Base-by-base conservation (phyloP, 2,888 invertebrate species). In the Phytoseiulus persimilis region DNA sequence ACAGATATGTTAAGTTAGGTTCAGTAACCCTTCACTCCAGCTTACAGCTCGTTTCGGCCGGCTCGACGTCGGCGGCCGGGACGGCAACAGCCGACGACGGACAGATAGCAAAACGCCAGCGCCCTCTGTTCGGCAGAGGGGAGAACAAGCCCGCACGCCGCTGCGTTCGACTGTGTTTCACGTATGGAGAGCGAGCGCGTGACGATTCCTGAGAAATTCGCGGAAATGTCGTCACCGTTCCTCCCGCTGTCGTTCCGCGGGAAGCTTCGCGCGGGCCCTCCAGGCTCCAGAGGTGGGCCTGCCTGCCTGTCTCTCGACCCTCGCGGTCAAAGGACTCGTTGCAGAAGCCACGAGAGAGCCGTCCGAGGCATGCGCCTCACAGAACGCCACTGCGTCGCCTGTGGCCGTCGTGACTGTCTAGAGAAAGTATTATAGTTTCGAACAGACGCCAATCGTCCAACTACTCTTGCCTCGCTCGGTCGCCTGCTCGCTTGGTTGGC, bases 351-450 rank as follows among this genome's bases (percentile, higher is more conserved):
- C 18, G 14, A 28, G 2, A 28, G 65, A 65, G 65, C 65, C 39
- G 39, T 9, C 39, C 39, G 18, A 65, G 18, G 11, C 65, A 65
- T 65, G 14, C 65, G 65, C 65, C 65, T 65, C 65, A 65, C 65
- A 65, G 65, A 65, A 18, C 65, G 65, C 65, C 18, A 65, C 28
- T 2, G 18, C 65, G 9, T 11, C 65, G 9, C 5, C 65, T 28
- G 65, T 9, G 39, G 39, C 18, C 65, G 65, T 23, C 65, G 65
- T 65, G 65, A 65, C 65, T 14, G 65, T 65, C 65, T 65, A 65
- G 65, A 65, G 65, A 65, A 65, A 65, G 65, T 65, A 65, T 65
- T 65, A 65, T 65, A 65, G 65, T 65, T 65, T 65, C 65, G 65
- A 65, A 65, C 28, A 28, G 65, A 65, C 65, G 65, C 65, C 65